Conservation (phyloP, 2,113 vertebrate genomes). For the Saguinus midas region DNA sequence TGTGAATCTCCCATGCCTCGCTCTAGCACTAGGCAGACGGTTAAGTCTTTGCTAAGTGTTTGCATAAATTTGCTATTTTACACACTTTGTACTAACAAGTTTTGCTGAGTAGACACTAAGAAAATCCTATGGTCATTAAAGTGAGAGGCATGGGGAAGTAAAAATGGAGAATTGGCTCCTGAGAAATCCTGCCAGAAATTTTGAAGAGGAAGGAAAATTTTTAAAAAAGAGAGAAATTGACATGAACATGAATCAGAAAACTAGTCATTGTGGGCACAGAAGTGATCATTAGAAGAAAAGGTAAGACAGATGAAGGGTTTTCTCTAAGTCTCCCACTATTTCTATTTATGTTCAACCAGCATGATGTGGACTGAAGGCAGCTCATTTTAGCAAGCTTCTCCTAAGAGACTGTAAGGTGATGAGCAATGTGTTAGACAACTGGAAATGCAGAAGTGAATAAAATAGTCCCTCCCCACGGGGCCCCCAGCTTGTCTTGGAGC, state of each 20-base stretch:
- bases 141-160: background rate
- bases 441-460: background rate
- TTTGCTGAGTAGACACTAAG: background rate
- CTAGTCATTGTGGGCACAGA: background rate
- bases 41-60: background rate
- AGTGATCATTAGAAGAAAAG: background rate
- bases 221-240: background rate
- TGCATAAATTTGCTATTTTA: background rate
- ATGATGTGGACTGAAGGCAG: background rate
- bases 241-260: background rate
- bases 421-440: background rate
- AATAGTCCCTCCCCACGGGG: background rate
- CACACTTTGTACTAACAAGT: background rate
- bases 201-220: background rate
- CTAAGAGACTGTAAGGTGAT: background rate
- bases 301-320: background rate
- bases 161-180: background rate
- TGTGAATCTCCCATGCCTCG: rapidly evolving
- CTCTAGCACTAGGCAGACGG: background rate
- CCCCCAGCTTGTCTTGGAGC: background rate
- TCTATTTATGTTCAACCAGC: background rate
- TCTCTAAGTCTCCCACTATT: background rate
- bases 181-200: constrained; percentile 22
- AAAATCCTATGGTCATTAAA: background rate
- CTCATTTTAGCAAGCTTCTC: background rate